These are phyloP conservation scores for Seira ritae DNA, from an alignment of 2,888 invertebrate species.

Conservation along the genomic window DNA sequence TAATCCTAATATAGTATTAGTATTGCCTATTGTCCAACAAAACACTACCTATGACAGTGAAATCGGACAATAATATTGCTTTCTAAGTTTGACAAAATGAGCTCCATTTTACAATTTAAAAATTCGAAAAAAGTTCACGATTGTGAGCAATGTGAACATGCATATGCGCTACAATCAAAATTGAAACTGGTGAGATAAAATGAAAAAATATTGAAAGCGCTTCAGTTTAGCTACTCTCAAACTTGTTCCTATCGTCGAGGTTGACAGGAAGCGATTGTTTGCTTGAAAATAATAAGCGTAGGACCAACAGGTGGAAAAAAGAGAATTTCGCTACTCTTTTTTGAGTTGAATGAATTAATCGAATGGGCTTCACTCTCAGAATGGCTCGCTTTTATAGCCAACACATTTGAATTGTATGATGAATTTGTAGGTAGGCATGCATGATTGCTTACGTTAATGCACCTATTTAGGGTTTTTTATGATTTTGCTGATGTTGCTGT, in stretches of 20 bases:
- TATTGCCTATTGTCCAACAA: conserved; percentile 5
- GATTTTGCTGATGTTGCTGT: no score
- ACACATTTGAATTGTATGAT: neutral
- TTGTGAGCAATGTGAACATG: neutral
- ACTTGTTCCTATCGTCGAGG: neutral
- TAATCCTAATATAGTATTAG: neutral
- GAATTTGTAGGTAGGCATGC: neutral
- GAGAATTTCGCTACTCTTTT: conserved; percentile 2
- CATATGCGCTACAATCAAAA: neutral
- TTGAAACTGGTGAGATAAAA: neutral
- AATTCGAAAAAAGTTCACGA: neutral
- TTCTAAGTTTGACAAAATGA: conserved; percentile 2
- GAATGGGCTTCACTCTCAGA: neutral
- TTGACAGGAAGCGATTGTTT: neutral
- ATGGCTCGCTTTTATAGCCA: conserved; percentile 23
- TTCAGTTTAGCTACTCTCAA: no score
- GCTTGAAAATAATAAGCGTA: neutral
- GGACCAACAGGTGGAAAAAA: neutral
- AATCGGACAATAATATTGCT: conserved; percentile 12
- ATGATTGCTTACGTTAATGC: neutral
- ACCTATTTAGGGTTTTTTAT: no score
- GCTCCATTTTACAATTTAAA: conserved; percentile 27
- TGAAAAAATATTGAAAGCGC: no score
- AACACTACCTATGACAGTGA: conserved; percentile 41
- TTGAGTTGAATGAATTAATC: conserved; percentile 21